These are phyloP conservation scores for Gortyna flavago DNA, from an alignment of 2,888 invertebrate genomes.

Conservation along the genomic window DNA sequence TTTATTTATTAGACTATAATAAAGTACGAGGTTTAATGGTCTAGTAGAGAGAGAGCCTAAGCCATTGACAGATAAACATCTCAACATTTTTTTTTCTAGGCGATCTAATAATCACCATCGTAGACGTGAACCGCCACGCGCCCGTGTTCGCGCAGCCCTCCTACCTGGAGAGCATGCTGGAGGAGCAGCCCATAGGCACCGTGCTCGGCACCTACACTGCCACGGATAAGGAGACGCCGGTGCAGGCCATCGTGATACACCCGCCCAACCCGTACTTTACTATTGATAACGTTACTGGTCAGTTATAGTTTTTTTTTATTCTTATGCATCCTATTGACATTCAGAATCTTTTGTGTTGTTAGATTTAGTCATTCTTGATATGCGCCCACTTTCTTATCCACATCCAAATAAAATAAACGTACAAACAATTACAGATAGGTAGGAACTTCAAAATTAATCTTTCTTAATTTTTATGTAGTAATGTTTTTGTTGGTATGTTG, in stretches of 20 bases:
- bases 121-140: slow-evolving; percentile 92
- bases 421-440: too few species aligned
- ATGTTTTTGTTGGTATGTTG: too few species aligned
- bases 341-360: too few species aligned
- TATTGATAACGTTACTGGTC: slow-evolving; percentile 95
- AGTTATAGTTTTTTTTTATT: slow-evolving; percentile 40
- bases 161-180: slow-evolving; percentile 90
- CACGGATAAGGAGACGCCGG: slow-evolving; percentile 95
- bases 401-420: too few species aligned
- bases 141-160: slow-evolving; percentile 88
- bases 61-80: too few species aligned
- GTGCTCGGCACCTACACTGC: slow-evolving; percentile 94
- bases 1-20: not conserved
- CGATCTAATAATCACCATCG: slow-evolving; percentile 91
- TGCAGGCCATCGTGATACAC: slow-evolving; percentile 93
- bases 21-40: not conserved
- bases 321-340: too few species aligned
- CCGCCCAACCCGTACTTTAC: slow-evolving; percentile 94
- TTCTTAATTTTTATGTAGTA: too few species aligned
- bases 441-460: too few species aligned
- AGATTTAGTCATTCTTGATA: too few species aligned
- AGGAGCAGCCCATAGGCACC: slow-evolving; percentile 95
- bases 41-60: too few species aligned
- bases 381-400: too few species aligned
- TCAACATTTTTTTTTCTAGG: too few species aligned